Evolutionary conservation across 2,113 vertebrate species (phyloP).

Genomic region (Peromyscus leucopus): DNA sequence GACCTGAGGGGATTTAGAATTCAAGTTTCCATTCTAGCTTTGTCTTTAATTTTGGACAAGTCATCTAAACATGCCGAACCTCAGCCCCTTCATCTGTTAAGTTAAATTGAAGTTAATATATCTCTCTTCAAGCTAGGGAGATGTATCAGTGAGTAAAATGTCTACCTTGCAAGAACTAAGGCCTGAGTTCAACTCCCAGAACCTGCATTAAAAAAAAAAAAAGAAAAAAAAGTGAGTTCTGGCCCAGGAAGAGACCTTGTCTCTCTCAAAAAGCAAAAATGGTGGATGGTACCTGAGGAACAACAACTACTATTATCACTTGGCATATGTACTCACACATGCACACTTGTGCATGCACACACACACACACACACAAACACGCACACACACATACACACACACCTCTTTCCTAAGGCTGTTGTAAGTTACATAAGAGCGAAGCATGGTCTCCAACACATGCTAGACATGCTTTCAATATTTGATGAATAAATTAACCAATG

Average conservation of each 20-base stretch:
- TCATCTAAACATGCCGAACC: neutral
- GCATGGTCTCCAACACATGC: neutral
- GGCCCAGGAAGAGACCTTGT: neutral
- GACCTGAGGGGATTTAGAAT: neutral
- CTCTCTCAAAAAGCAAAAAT: neutral
- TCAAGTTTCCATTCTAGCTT: neutral
- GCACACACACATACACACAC: neutral
- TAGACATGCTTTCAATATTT: neutral
- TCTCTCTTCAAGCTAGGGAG: neutral
- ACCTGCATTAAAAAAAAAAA: neutral
- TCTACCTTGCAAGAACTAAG: neutral
- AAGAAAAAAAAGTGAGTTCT: neutral
- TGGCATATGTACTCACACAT: neutral
- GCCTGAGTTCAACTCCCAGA: neutral
- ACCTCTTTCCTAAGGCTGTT: neutral
- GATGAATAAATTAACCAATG: neutral
- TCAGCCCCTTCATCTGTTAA: constrained; percentile 29
- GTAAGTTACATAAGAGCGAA: neutral
- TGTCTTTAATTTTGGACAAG: neutral
- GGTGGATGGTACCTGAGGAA: neutral
- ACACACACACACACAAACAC: too few species aligned
- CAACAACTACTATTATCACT: neutral
- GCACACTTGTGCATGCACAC: neutral
- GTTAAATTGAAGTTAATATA: neutral
- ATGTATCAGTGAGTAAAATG: neutral